Evolutionary conservation across 1,140 invertebrate species (phyloP).

Genomic region (Spodoptera litura): DNA sequence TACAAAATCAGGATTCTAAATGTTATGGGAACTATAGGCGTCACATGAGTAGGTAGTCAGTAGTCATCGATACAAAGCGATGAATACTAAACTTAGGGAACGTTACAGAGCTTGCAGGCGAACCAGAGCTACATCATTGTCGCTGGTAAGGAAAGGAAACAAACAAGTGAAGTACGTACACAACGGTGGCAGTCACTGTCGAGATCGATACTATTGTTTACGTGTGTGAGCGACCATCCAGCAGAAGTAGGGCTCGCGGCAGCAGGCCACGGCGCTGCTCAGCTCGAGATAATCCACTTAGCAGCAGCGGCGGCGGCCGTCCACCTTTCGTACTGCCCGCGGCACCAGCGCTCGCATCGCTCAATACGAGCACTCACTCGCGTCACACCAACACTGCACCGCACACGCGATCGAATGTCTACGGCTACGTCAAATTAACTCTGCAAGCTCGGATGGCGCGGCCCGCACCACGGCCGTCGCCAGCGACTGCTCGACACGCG

Average conservation of each 20-base stretch:
- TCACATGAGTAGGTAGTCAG: too few species aligned
- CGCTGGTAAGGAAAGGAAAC: background rate
- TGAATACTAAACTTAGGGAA: too few species aligned
- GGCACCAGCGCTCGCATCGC: slow-evolving; percentile 9
- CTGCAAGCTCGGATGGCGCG: slow-evolving; percentile 8
- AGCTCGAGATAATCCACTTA: slow-evolving; percentile 30
- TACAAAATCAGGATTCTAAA: too few species aligned
- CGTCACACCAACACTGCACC: slow-evolving; percentile 8
- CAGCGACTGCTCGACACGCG: background rate
- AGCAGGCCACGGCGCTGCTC: background rate
- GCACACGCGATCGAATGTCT: slow-evolving; percentile 14
- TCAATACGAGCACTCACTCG: slow-evolving; percentile 14
- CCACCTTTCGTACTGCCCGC: background rate
- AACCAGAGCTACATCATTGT: too few species aligned
- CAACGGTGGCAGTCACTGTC: slow-evolving; percentile 1
- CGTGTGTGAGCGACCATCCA: slow-evolving; percentile 3
- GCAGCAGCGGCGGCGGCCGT: background rate
- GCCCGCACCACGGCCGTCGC: background rate
- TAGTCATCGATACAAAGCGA: too few species aligned
- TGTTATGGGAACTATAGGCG: too few species aligned
- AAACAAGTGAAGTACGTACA: slow-evolving; percentile 10
- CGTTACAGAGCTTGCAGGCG: too few species aligned
- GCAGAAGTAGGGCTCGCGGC: background rate
- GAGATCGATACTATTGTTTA: slow-evolving; percentile 41
- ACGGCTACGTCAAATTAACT: background rate